A percentile compares a stretch with the other conserved stretches of the same genome.
phyloP scores from a whole-genome alignment of 2,113 vertebrate genomes.

The Copsychus sechellarum region DNA sequence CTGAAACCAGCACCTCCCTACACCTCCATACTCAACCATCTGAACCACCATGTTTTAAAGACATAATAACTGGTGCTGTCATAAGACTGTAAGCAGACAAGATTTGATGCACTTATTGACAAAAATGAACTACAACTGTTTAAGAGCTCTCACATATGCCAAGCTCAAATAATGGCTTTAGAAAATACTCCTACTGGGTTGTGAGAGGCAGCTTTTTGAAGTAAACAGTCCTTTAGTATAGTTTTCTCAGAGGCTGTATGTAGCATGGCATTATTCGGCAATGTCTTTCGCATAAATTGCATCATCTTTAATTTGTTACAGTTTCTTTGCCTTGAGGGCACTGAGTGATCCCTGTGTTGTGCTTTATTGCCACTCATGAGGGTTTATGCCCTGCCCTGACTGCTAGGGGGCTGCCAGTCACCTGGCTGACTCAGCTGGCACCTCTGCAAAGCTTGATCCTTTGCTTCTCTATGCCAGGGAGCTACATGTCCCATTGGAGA shows the following conservation, averaged over 20 bases:
- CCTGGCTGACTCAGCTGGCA: neutral
- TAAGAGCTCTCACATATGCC: neutral
- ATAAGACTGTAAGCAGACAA: neutral
- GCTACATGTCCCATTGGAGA: accelerated
- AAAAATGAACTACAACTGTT: neutral
- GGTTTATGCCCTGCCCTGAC: neutral
- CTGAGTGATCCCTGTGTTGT: neutral
- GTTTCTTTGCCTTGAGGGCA: neutral
- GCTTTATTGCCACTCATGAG: neutral
- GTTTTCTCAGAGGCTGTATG: neutral
- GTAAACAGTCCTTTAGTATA: neutral
- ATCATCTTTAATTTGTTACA: neutral
- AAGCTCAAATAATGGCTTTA: neutral
- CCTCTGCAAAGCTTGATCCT: neutral
- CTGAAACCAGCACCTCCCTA: neutral
- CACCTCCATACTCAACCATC: neutral
- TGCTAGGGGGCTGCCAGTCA: neutral
- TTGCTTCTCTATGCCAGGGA: neutral
- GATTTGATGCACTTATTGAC: neutral
- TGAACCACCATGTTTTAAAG: neutral
- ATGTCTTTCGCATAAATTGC: neutral
- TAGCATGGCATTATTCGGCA: accelerated
- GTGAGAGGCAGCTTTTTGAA: neutral
- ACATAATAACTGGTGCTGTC: neutral
- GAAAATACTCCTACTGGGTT: neutral